Conservation (phyloP, 1,140 invertebrate species). For the Muscidifurax raptorellus region DNA sequence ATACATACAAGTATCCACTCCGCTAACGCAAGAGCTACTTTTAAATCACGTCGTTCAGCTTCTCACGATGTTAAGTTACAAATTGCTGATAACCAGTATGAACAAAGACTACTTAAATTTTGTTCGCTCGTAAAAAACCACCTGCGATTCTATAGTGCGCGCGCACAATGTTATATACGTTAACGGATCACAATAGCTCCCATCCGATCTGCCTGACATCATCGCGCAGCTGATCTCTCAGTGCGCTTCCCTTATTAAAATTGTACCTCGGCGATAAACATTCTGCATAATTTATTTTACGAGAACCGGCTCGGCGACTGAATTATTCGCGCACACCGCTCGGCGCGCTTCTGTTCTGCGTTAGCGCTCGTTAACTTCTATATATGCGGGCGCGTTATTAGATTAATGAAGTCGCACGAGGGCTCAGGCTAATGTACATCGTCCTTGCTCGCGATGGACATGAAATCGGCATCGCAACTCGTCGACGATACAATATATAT, state of each 20-base stretch:
- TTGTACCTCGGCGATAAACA: constrained; percentile 3
- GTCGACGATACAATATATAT: not conserved
- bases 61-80: too few relatives aligned
- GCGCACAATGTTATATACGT: too few relatives aligned
- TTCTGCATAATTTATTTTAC: constrained; percentile 9
- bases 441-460: not conserved
- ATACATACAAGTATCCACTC: too few relatives aligned
- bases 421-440: not conserved
- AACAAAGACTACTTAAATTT: too few relatives aligned
- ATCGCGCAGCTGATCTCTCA: not conserved
- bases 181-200: too few relatives aligned
- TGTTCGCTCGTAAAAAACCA: too few relatives aligned
- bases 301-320: not conserved
- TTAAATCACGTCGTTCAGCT: too few relatives aligned
- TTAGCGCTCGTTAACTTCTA: not conserved
- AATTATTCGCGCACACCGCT: not conserved
- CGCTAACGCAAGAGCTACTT: too few relatives aligned
- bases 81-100: too few relatives aligned
- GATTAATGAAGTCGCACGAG: constrained; percentile 6
- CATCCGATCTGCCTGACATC: not conserved
- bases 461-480: not conserved
- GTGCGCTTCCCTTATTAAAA: not conserved
- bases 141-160: too few relatives aligned
- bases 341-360: not conserved
- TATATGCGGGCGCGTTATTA: not conserved